These are phyloP conservation scores for Athetis lepigone DNA, from an alignment of 2,888 invertebrate genomes.

Conservation along the genomic window DNA sequence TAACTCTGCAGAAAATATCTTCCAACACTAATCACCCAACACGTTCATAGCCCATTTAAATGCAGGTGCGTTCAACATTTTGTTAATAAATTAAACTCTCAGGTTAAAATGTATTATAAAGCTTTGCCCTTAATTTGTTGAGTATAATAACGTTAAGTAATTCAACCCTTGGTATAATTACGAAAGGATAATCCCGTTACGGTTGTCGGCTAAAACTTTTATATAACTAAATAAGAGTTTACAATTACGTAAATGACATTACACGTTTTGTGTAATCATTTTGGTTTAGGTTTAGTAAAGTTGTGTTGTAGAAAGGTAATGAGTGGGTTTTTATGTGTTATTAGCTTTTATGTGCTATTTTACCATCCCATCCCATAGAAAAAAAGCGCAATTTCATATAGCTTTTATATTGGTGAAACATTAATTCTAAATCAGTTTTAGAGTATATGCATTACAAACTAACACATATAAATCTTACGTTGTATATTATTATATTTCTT, in stretches of 20 bases:
- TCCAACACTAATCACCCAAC: slow-evolving; percentile 22
- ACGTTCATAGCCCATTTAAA: slow-evolving; percentile 40
- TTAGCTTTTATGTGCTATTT: no score
- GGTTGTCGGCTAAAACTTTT: slow-evolving; percentile 52
- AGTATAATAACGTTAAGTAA: slow-evolving; percentile 52
- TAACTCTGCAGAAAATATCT: slow-evolving; percentile 17
- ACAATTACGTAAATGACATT: slow-evolving; percentile 47
- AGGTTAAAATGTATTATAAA: slow-evolving; percentile 43
- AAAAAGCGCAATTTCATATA: no score
- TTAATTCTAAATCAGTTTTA: no score
- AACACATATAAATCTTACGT: no score
- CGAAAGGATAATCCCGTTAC: slow-evolving; percentile 60
- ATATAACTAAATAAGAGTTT: slow-evolving; percentile 58
- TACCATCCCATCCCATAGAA: no score
- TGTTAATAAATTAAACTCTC: slow-evolving; percentile 45
- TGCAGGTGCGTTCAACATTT: slow-evolving; percentile 50
- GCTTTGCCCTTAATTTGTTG: slow-evolving; percentile 43
- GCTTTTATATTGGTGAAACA: no score
- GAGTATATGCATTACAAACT: no score
- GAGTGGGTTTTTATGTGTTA: neutral
- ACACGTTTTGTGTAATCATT: slow-evolving; percentile 42
- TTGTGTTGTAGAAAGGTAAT: slow-evolving; percentile 37
- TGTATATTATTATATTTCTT: no score
- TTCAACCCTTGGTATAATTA: slow-evolving; percentile 60
- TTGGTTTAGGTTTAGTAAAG: slow-evolving; percentile 28